phyloP scores from a whole-genome alignment of 2,113 vertebrate genomes.

The Nycticryphes semicollaris region DNA sequence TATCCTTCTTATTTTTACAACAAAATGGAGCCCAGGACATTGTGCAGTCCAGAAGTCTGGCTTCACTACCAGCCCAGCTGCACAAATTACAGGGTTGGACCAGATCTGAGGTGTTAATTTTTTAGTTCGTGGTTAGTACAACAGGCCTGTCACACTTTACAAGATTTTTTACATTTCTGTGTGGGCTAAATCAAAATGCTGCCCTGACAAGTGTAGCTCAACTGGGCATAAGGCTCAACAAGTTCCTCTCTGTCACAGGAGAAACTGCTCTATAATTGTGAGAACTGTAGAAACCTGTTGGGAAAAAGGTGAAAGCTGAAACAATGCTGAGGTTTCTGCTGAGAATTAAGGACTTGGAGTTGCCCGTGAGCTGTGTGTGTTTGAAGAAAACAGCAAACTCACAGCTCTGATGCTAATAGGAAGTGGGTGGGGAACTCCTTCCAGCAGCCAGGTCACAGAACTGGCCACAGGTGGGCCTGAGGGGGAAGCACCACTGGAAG shows the following conservation, averaged over 20 bases:
- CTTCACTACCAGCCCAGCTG: not conserved
- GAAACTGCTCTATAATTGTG: not conserved
- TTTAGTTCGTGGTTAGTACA: not conserved
- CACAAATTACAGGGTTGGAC: not conserved
- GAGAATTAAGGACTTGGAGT: not conserved
- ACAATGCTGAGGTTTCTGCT: not conserved
- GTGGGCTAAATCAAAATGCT: not conserved
- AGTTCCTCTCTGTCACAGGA: not conserved
- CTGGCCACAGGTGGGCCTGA: not conserved
- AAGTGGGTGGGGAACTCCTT: not conserved
- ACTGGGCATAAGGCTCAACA: not conserved
- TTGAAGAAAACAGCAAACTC: not conserved
- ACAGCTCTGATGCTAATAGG: not conserved
- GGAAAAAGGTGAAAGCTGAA: not conserved
- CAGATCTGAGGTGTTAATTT: not conserved
- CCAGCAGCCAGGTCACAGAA: not conserved
- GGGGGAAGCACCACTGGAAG: not conserved
- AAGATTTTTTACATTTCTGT: not conserved
- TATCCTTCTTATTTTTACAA: not conserved
- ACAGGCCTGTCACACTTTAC: not conserved
- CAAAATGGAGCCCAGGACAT: not conserved
- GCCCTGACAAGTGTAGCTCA: not conserved
- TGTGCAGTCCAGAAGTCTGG: not conserved
- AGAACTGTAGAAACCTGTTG: not conserved
- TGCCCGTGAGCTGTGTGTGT: rapidly evolving